phyloP scores from a whole-genome alignment of 1,140 invertebrate genomes.

The Bombus sylvicola region DNA sequence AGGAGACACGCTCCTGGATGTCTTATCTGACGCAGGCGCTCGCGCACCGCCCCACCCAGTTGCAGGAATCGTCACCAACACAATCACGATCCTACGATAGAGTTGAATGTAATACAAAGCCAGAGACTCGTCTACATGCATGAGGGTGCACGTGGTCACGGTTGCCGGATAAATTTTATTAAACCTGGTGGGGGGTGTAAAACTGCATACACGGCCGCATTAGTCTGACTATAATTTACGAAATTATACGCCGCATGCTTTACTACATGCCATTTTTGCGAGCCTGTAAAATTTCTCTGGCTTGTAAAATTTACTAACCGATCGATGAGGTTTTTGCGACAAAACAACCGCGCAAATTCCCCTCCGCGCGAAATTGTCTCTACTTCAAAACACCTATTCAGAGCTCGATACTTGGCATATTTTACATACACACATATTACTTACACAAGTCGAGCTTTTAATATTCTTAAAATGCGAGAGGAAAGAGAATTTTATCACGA shows the following conservation, averaged over 20 bases:
- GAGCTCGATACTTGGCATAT: neutral
- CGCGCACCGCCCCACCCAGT: conserved; percentile 64
- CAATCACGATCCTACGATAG: neutral
- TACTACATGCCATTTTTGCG: neutral
- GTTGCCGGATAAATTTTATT: conserved; percentile 43
- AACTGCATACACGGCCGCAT: conserved; percentile 10
- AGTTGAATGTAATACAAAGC: neutral
- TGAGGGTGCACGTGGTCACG: conserved; percentile 34
- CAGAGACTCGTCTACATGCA: neutral
- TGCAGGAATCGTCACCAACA: conserved; percentile 40
- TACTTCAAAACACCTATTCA: neutral
- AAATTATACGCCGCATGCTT: conserved; percentile 18
- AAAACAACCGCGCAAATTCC: neutral
- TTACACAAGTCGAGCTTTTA: neutral
- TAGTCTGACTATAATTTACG: conserved; percentile 31
- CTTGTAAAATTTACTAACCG: neutral
- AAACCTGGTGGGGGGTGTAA: neutral
- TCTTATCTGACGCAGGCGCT: conserved; percentile 65
- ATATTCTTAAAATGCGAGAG: neutral
- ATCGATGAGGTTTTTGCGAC: neutral
- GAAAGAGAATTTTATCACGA: neutral
- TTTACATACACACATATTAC: neutral
- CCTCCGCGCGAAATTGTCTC: neutral
- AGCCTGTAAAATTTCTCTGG: neutral
- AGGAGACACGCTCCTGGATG: conserved; percentile 67